Conservation (phyloP, 2,113 vertebrate species). For the Plecturocebus donacophilus region DNA sequence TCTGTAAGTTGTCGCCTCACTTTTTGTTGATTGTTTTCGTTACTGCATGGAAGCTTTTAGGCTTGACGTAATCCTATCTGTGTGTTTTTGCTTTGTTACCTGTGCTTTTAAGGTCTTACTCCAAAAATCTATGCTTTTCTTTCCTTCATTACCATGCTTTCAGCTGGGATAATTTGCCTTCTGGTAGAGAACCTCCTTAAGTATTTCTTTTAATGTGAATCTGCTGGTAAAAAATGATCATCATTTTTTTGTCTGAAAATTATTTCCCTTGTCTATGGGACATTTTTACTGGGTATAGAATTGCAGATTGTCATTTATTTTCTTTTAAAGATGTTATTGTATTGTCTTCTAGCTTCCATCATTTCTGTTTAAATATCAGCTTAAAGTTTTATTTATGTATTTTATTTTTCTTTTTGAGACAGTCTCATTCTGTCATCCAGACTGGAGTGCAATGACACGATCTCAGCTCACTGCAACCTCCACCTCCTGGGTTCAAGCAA, state of each 20-base stretch:
- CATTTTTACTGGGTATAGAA: not conserved
- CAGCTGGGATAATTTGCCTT: not conserved
- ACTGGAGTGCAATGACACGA: no score
- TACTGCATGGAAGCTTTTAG: not conserved
- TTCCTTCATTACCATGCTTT: not conserved
- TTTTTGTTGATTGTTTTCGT: not conserved
- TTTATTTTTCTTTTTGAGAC: no score
- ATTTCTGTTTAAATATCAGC: not conserved
- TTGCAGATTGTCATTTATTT: not conserved
- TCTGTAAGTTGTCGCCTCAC: not conserved
- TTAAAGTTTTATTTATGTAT: not conserved
- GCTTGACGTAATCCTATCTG: not conserved
- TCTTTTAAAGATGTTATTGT: not conserved
- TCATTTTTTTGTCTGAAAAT: not conserved
- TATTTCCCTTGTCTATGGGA: not conserved
- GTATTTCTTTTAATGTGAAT: not conserved
- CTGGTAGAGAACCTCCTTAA: not conserved
- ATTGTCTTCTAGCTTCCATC: not conserved
- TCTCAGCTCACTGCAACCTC: no score
- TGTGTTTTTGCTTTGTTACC: not conserved
- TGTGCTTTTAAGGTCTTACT: not conserved
- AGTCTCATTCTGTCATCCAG: no score
- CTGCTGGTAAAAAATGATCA: not conserved
- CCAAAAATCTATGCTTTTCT: not conserved
- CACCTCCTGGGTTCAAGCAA: no score